Evolutionary conservation across 2,888 invertebrate genomes (phyloP).

Genomic region (Ethmia dodecea): DNA sequence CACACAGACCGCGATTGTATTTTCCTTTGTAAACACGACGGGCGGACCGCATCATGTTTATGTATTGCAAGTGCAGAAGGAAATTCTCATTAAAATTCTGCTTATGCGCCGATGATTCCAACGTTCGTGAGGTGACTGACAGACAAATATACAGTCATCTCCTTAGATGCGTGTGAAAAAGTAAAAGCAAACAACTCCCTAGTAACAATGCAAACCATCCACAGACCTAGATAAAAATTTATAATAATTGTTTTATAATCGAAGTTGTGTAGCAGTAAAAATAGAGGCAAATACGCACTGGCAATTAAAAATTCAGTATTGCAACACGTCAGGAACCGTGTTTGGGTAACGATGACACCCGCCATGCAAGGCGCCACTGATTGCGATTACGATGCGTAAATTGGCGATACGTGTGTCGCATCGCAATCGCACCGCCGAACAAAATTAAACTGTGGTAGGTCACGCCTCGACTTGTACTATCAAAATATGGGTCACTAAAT

Average conservation of each 20-base stretch:
- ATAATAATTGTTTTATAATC: neutral
- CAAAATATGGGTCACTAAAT: neutral
- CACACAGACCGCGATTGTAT: constrained; percentile 54
- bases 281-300: too few relatives aligned
- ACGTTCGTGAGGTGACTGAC: constrained; percentile 61
- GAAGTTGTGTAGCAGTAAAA: too few relatives aligned
- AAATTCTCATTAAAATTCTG: constrained; percentile 72
- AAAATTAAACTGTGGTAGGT: constrained; percentile 60
- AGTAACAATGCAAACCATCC: neutral
- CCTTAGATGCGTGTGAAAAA: constrained; percentile 66
- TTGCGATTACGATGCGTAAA: constrained; percentile 44
- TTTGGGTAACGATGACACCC: constrained; percentile 10
- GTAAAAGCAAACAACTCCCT: constrained; percentile 20
- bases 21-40: constrained; percentile 72
- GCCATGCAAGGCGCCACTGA: constrained; percentile 16
- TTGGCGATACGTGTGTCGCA: constrained; percentile 61
- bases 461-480: constrained; percentile 34
- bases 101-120: constrained; percentile 62
- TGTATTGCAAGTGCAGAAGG: constrained; percentile 61
- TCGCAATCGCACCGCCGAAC: constrained; percentile 43
- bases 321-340: constrained; percentile 13
- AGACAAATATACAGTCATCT: constrained; percentile 45
- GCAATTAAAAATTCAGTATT: neutral
- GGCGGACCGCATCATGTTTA: constrained; percentile 60
- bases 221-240: neutral